Percentiles rank a stretch among this genome's conserved stretches.
Conservation (phyloP, 1,140 invertebrate species). For the Micrasema longulum region DNA sequence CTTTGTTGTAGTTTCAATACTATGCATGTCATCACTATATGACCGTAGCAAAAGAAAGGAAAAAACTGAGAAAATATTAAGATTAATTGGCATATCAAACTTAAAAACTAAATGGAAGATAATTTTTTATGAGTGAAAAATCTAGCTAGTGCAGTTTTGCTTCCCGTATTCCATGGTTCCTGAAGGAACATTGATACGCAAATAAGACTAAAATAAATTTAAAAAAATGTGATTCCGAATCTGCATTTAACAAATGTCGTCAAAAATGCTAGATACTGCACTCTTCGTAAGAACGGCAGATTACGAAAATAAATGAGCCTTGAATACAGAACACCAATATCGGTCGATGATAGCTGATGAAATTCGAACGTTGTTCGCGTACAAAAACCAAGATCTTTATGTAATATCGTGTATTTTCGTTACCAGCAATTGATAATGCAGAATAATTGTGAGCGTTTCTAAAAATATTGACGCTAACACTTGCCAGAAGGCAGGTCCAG, state of each 20-base stretch:
- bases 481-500: conserved; percentile 29
- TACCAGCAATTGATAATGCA: conserved; percentile 22
- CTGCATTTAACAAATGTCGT: neutral
- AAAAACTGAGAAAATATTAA: too few species aligned
- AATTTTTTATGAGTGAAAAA: too few species aligned
- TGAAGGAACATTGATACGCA: too few species aligned
- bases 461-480: conserved; percentile 6
- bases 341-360: neutral
- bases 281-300: neutral
- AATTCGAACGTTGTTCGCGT: neutral
- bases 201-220: neutral
- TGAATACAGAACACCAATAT: neutral
- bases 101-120: too few species aligned
- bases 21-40: too few species aligned
- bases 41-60: too few species aligned
- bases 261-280: too few species aligned
- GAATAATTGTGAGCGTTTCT: conserved; percentile 28
- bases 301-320: neutral
- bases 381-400: neutral
- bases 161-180: too few species aligned
- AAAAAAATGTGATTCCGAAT: neutral
- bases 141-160: too few species aligned
- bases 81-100: too few species aligned
- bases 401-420: conserved; percentile 1
- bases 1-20: too few species aligned